Conservation (phyloP, 2,797 vertebrate species). For the Rhabdomys pumilio region DNA sequence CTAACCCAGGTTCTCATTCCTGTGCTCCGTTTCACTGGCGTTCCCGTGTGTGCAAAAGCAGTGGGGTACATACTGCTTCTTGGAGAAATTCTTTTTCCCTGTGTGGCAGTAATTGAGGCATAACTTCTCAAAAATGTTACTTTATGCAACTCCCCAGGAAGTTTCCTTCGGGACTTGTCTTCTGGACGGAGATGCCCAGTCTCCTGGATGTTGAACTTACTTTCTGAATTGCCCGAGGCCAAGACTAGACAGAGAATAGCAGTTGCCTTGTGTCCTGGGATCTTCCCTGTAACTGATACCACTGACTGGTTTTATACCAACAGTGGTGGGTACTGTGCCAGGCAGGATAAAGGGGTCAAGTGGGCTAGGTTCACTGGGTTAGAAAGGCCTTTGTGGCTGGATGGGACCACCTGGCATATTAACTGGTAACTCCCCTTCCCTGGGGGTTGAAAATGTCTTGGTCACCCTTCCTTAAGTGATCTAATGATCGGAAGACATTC, state of each 20-base stretch:
- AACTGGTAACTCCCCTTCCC: not conserved
- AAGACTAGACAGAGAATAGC: conserved; percentile 41
- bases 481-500: not conserved
- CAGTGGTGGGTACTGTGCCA: not conserved
- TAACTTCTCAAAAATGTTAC: conserved; percentile 41
- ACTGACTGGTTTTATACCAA: conserved; percentile 40
- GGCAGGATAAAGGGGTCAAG: not conserved
- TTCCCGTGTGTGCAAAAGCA: not conserved
- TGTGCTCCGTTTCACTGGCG: not conserved
- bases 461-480: not conserved
- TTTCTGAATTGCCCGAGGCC: conserved; percentile 64
- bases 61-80: conserved; percentile 44
- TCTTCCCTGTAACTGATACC: not conserved
- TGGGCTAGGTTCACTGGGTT: not conserved
- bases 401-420: not conserved
- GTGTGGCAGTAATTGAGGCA: not conserved
- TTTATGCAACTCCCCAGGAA: conserved; percentile 67
- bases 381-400: conserved; percentile 25
- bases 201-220: conserved; percentile 31
- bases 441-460: not conserved
- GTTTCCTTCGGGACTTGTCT: conserved; percentile 71
- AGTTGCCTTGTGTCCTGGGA: not conserved
- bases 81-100: conserved; percentile 59
- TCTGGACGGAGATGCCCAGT: conserved; percentile 62
- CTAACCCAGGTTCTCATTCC: not conserved